These are phyloP conservation scores for Falco cherrug DNA, from an alignment of 2,797 vertebrate species.

Conservation along the genomic window DNA sequence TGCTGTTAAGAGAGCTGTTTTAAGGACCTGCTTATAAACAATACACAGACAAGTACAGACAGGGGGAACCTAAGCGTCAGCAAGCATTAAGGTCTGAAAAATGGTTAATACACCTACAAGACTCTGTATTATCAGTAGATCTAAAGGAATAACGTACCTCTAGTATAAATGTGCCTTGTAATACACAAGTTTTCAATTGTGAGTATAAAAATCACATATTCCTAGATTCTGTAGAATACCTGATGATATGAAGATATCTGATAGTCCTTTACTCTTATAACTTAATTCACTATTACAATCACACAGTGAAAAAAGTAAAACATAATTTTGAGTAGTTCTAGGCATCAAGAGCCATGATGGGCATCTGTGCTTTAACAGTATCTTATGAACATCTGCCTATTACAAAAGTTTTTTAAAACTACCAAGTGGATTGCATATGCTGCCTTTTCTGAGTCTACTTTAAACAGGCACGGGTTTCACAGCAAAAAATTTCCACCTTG, in stretches of 20 bases:
- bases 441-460: neutral
- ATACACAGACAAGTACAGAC: neutral
- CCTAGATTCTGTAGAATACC: neutral
- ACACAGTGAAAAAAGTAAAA: neutral
- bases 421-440: neutral
- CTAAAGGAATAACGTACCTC: neutral
- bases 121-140: neutral
- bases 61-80: neutral
- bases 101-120: neutral
- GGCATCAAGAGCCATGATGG: neutral
- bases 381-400: fast-evolving
- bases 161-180: neutral
- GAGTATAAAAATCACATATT: neutral
- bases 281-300: neutral
- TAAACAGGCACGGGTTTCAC: neutral
- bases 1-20: neutral
- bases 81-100: neutral
- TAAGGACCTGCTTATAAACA: neutral
- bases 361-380: neutral
- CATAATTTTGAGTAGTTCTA: neutral
- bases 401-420: neutral
- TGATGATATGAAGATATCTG: neutral
- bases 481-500: neutral
- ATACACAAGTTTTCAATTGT: neutral
- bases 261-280: neutral